Evolutionary conservation across 1,140 invertebrate species (phyloP).

Genomic region (Ectropis grisescens): DNA sequence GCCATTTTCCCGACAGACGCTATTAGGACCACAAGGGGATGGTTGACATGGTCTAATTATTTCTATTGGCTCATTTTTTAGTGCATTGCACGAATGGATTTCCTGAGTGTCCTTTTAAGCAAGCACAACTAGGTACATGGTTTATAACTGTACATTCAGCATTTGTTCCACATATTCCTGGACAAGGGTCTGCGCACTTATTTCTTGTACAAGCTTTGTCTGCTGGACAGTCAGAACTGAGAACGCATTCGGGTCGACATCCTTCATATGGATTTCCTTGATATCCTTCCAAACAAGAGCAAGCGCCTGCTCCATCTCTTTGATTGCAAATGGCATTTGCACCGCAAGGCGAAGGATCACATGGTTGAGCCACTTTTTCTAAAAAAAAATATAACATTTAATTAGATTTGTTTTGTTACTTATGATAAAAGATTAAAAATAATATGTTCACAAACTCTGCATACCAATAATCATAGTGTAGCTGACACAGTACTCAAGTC

Average conservation of each 20-base stretch:
- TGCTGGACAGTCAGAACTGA: conserved; percentile 82
- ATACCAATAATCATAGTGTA: too few species aligned
- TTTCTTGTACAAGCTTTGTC: conserved; percentile 82
- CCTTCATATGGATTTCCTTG: conserved; percentile 79
- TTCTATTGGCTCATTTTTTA: conserved; percentile 30
- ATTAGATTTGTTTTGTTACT: too few species aligned
- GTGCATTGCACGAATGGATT: conserved; percentile 75
- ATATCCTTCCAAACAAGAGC: conserved; percentile 79
- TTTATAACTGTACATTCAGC: conserved; percentile 82
- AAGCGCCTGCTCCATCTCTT: conserved; percentile 75
- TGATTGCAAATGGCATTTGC: conserved; percentile 80
- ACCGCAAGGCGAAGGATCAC: conserved; percentile 83
- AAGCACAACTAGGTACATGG: conserved; percentile 83
- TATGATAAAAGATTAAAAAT: too few species aligned
- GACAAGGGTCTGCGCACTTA: conserved; percentile 83
- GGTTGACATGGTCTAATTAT: conserved; percentile 74
- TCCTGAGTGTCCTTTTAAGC: conserved; percentile 80
- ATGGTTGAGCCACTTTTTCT: conserved; percentile 73
- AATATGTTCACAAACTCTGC: too few species aligned
- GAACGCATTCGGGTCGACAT: conserved; percentile 82
- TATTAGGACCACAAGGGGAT: conserved; percentile 79
- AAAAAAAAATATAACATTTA: conserved; percentile 32
- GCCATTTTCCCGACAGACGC: conserved; percentile 73
- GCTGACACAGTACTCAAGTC: too few species aligned
- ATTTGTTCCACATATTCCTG: conserved; percentile 82